Evolutionary conservation across 2,113 vertebrate genomes (phyloP).

Genomic region (Catharus fuscescens): DNA sequence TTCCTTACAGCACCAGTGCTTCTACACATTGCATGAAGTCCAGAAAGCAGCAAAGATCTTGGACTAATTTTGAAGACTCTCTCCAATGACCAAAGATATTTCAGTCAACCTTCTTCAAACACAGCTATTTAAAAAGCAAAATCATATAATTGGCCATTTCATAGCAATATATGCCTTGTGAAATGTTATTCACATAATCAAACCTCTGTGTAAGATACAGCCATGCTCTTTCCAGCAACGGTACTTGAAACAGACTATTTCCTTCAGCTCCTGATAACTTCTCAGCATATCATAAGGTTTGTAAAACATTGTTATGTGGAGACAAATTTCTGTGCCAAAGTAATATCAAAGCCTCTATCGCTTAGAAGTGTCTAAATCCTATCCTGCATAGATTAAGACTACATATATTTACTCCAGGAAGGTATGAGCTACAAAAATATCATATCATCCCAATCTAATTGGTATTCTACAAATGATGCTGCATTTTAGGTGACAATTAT

Average conservation of each 20-base stretch:
- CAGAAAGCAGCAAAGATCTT: background rate
- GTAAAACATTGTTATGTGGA: background rate
- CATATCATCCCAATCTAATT: background rate
- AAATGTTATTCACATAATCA: background rate
- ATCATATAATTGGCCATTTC: background rate
- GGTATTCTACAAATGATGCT: background rate
- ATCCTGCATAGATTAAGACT: background rate
- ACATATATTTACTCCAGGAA: background rate
- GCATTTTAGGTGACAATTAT: background rate
- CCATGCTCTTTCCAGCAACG: background rate
- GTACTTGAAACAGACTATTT: background rate
- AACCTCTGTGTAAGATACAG: background rate
- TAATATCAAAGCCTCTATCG: background rate
- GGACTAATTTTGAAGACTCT: background rate
- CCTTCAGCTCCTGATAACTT: background rate
- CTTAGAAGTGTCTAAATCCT: background rate
- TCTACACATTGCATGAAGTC: background rate
- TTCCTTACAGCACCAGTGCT: background rate
- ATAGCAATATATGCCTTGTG: rapidly evolving
- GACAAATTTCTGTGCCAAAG: background rate
- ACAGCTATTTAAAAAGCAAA: background rate
- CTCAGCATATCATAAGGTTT: background rate
- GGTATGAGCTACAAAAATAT: background rate
- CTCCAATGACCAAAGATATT: background rate
- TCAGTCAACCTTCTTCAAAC: background rate